Evolutionary conservation across 2,797 vertebrate genomes (phyloP), one percentile per base, ranked within the genome.

Genomic region (Falco columbarius): DNA sequence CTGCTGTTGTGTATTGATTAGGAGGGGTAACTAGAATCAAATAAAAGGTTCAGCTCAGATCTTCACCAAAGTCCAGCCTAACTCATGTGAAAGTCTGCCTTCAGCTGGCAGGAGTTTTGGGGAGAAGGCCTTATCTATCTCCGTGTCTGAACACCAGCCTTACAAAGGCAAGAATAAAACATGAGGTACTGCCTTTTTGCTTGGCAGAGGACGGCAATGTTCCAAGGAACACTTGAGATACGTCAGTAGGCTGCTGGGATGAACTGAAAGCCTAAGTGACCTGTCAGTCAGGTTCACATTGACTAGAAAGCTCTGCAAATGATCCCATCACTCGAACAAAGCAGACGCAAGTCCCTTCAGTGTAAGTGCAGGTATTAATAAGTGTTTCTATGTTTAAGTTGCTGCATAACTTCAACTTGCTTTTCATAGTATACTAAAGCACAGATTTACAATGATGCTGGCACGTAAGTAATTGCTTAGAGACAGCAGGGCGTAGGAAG

Each of bases 401-500:
- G 82, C 82, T 75, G 66, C 81, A 47, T 71, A 79, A 90, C 82
- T 96, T 95, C 72, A 93, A 9, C 38, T 80, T 91, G 81, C 68
- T 94, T 94, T 91, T 92, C 76, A 30, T 52, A 59, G 36, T 58
- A 44, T 68, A 83, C 71, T 87, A 55, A 91, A 91, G 94, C 68
- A 77, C 47, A 86, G 88, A 91, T 96, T 95, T 94, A 94, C 86
- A 89, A 19, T 65, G 77, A 94, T 81, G 81, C 58, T 94, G 89
- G 72, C 86, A 93, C 32, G 6, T 44, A 92, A 96, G 77, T 95
- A 96, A 96, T 95, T 90, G 93, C 94, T 94, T 68, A 40, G 91
- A 85, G 96, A 88, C 47, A 14, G 89, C 91, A 95, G 90, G 91
- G 75, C 0, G 15, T 40, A 93, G 85, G 92, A 97, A 92, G 81